A percentile compares a stretch with the other conserved stretches of the same genome.
Conservation (phyloP, 2,797 vertebrate species). For the Arctocebus calabarensis region DNA sequence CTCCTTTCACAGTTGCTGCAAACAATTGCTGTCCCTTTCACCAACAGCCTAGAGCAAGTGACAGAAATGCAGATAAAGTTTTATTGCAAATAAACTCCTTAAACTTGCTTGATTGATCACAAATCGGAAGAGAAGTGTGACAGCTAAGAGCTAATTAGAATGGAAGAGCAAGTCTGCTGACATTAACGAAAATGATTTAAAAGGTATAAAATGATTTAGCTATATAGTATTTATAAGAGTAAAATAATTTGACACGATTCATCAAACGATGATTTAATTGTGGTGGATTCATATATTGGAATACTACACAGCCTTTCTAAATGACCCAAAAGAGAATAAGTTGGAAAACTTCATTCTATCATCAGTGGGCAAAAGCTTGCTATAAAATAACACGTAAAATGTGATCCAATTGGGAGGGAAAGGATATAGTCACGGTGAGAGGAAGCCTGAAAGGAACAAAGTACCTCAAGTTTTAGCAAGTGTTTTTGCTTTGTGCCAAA, state of each 20-base stretch:
- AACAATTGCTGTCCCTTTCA: neutral
- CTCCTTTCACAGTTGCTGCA: neutral
- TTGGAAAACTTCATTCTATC: neutral
- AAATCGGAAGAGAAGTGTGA: neutral
- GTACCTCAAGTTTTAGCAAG: neutral
- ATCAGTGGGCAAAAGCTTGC: neutral
- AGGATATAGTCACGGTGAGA: neutral
- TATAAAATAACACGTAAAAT: neutral
- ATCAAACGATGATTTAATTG: neutral
- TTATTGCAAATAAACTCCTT: neutral
- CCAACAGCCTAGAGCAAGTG: neutral
- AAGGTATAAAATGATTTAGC: neutral
- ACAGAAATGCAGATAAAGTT: neutral
- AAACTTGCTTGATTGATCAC: neutral
- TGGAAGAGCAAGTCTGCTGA: neutral
- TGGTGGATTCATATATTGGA: neutral
- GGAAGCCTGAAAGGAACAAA: neutral
- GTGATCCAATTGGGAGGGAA: neutral
- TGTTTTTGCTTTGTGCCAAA: neutral
- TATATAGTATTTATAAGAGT: neutral
- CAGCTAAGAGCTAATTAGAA: neutral
- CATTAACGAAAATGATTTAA: neutral
- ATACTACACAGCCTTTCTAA: conserved; percentile 13
- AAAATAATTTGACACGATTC: neutral
- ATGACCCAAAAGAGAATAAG: neutral